Evolutionary conservation across 2,113 vertebrate species (phyloP).

Genomic region (Suncus etruscus): DNA sequence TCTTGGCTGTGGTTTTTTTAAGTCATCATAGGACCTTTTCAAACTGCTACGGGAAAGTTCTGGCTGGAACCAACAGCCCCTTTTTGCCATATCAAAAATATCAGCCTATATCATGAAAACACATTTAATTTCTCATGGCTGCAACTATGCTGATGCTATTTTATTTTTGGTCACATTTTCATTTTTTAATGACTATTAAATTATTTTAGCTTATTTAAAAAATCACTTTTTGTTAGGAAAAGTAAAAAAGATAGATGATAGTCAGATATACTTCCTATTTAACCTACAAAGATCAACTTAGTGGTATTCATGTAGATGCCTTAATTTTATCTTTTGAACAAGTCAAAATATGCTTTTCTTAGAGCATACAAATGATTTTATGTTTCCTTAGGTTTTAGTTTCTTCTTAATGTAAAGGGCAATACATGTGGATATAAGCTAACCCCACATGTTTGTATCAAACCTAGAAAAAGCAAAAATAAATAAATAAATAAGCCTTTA

Average conservation of each 20-base stretch:
- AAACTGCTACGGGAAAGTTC: background rate
- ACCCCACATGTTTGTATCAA: background rate
- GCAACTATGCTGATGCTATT: background rate
- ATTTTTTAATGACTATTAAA: background rate
- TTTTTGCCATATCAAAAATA: constrained; percentile 11
- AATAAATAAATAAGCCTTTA: background rate
- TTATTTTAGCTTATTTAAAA: constrained; percentile 46
- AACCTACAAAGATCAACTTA: background rate
- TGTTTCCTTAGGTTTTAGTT: constrained; percentile 37
- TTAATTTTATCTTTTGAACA: constrained; percentile 32
- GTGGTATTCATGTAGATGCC: background rate
- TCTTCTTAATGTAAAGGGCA: constrained; percentile 36
- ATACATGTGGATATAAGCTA: background rate
- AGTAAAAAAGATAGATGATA: background rate
- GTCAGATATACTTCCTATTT: background rate
- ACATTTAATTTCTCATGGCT: background rate
- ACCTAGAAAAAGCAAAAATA: background rate
- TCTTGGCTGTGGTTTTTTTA: background rate
- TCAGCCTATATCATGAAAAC: background rate
- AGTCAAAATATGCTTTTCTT: background rate
- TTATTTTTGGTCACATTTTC: constrained; percentile 49
- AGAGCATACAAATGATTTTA: constrained; percentile 15
- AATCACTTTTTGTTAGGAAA: background rate
- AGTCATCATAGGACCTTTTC: background rate
- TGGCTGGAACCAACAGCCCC: background rate